These are phyloP conservation scores for Ashinkailepas kermadecensis DNA, from an alignment of 2,888 invertebrate species.

Conservation along the genomic window DNA sequence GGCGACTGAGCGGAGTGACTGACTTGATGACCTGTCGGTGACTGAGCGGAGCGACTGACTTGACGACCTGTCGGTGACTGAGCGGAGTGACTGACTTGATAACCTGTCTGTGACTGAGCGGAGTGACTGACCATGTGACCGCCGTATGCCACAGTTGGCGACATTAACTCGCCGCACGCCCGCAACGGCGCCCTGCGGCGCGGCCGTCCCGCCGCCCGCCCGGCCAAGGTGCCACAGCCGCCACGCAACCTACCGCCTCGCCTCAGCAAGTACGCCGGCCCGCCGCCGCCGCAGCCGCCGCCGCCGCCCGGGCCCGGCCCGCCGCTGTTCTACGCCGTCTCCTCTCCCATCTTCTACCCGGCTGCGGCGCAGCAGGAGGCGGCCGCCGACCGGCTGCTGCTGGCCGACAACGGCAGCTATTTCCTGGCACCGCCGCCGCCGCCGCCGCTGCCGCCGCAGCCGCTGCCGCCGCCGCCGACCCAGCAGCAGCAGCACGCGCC, in stretches of 20 bases:
- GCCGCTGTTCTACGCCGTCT: background rate
- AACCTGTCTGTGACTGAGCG: too few relatives aligned
- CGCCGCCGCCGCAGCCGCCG: background rate
- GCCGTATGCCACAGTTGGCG: background rate
- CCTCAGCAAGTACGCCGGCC: background rate
- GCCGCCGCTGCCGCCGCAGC: background rate
- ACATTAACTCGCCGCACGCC: background rate
- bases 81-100: too few relatives aligned
- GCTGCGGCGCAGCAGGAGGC: background rate
- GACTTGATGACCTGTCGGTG: too few relatives aligned
- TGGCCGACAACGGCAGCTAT: slow-evolving; percentile 2
- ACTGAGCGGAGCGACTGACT: too few relatives aligned
- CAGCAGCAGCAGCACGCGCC: background rate
- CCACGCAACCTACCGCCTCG: slow-evolving; percentile 13
- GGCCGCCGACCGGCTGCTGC: background rate
- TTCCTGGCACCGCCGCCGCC: slow-evolving; percentile 5
- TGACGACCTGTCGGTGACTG: too few relatives aligned
- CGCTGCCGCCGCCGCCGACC: background rate
- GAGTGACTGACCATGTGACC: too few relatives aligned
- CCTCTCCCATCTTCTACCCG: slow-evolving; percentile 12
- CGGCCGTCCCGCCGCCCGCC: background rate
- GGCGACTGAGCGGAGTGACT: too few relatives aligned
- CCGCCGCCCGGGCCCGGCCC: background rate
- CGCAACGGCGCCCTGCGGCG: slow-evolving; percentile 9
- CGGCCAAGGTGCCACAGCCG: background rate